Evolutionary conservation across 2,888 invertebrate species (phyloP).

Genomic region (Dusona sp.): DNA sequence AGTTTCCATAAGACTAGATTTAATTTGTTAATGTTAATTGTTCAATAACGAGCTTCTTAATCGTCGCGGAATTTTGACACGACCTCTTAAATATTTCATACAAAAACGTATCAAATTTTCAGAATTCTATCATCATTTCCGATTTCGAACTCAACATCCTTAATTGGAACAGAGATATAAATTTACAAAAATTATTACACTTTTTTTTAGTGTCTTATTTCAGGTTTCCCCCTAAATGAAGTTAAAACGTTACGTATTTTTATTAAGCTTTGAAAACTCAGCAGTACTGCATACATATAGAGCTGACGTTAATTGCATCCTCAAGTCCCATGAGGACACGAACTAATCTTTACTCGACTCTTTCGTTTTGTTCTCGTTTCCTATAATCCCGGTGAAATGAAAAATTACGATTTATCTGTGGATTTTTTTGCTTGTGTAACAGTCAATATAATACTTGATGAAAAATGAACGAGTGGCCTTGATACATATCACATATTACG

Average conservation of each 20-base stretch:
- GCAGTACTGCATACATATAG: background rate
- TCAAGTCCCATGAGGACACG: background rate
- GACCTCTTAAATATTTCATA: too few relatives aligned
- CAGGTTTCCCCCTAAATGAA: background rate
- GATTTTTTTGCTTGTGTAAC: background rate
- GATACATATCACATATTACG: background rate
- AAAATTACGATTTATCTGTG: conserved; percentile 27
- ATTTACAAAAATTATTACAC: background rate
- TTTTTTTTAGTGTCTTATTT: background rate
- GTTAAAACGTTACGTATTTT: background rate
- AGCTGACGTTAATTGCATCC: background rate
- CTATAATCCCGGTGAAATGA: conserved; percentile 44
- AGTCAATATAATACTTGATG: background rate
- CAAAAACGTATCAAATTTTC: too few relatives aligned
- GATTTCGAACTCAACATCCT: too few relatives aligned
- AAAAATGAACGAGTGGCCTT: background rate
- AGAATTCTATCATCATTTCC: too few relatives aligned
- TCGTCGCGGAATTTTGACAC: too few relatives aligned
- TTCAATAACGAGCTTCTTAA: too few relatives aligned
- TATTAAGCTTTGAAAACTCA: background rate
- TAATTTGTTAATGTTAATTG: too few relatives aligned
- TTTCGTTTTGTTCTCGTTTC: background rate
- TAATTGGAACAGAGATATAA: background rate
- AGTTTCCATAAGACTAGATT: too few relatives aligned
- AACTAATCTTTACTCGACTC: background rate